Conservation (phyloP, 2,797 vertebrate genomes). For the Aldrovandia affinis region DNA sequence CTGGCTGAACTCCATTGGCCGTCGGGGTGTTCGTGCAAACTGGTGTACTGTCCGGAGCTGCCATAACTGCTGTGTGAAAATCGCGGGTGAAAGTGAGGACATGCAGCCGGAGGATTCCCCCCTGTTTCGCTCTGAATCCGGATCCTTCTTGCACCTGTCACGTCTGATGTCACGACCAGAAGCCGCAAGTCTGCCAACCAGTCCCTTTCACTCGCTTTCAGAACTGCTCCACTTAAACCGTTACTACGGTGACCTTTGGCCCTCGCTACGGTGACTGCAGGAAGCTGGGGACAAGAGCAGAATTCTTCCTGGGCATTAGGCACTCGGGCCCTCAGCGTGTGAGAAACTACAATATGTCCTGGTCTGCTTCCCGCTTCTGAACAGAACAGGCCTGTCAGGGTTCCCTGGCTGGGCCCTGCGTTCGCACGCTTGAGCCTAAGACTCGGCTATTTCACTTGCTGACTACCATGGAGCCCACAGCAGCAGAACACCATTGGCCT, state of each 20-base stretch:
- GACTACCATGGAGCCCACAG: no score
- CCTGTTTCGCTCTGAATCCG: not conserved
- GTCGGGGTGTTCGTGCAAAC: slow-evolving; percentile 13
- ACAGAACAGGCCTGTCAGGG: no score
- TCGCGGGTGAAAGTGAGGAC: not conserved
- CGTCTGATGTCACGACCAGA: not conserved
- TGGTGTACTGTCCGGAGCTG: slow-evolving; percentile 3
- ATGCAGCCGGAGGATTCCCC: not conserved
- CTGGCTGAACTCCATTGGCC: not conserved
- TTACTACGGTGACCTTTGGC: not conserved
- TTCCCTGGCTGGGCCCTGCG: no score
- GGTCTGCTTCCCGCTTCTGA: no score
- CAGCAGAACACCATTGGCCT: no score
- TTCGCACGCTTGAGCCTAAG: no score
- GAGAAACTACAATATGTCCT: no score
- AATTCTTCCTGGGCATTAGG: not conserved
- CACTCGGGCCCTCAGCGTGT: not conserved
- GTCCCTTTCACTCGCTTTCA: not conserved
- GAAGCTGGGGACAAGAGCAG: not conserved
- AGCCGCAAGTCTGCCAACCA: no score
- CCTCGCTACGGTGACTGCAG: not conserved
- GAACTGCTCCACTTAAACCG: not conserved
- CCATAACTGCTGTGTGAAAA: slow-evolving; percentile 5
- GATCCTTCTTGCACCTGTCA: not conserved
- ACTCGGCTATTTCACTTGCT: no score